Base-by-base conservation (phyloP, 2,888 invertebrate species). In the Acronicta psi region DNA sequence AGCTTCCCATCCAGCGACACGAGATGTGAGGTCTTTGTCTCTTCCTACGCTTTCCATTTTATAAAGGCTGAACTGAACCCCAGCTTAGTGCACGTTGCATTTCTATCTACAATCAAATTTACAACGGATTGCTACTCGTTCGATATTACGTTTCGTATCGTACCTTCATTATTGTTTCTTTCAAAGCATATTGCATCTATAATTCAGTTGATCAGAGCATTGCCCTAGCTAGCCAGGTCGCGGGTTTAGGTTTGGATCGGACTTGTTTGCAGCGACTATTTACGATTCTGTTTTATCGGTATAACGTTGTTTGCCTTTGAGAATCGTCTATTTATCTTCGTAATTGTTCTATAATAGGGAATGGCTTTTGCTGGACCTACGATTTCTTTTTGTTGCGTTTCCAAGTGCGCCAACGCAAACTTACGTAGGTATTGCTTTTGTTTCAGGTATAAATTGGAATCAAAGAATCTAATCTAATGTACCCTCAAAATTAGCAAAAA, bases 71-170 rank as follows among this genome's bases (percentile, higher is more conserved):
- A 81, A 84, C 84, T 82, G 77, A 77, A 6, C 74, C 77, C 73
- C 73, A 73, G 79, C 79, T 81, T 80, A 81, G 75, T 66, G 77
- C 67, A 75, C 75, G 69, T 73, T 87, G 86, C 86, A 87, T 82
- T 84, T 82, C 81, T 85, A 85, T 87, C 86, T 85, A 79, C 81
- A 83, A 88, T 88, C 82, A 83, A 87, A 87, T 85, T 88, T 85
- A 86, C 84, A 83, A 83, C 80, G 80, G 77, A 86, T 82, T 81
- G 82, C 82, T 82, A 70, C 76, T 82, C 76, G 80, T 81, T 83
- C 78, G 73, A 81, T 82, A 77, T 79, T 77, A 79, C 70, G 50
- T 75, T 74, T 69, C 50, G 56, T 70, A 70, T 74, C 59, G 73
- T 75, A 64, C 56, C 59, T 62, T 77, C 70, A 76, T 80, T 77